Base-by-base conservation (phyloP, 2,888 invertebrate species). In the Tetramorium bicarinatum region DNA sequence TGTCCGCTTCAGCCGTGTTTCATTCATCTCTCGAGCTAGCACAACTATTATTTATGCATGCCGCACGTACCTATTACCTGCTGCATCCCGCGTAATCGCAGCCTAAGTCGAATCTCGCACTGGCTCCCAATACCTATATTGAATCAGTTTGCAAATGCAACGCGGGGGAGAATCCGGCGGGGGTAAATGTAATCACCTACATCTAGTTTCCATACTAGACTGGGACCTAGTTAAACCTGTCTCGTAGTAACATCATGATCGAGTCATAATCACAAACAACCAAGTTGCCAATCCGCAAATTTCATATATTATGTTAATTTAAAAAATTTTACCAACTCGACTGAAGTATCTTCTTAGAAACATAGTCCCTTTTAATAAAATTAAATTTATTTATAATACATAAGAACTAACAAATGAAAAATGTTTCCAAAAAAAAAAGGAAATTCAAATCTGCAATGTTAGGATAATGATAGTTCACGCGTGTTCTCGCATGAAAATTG, bases 211-310 rank as follows among this genome's bases (percentile, higher is more conserved):
- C 79, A 38, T 71, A 71, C 67, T 54, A 71, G 74, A 81, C 72
- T 72, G 71, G 80, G 85, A 91, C 86, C 82, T 66, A 64, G 87
- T 87, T 91, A 87, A 86, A 69, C 56, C 80, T 85, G 85, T 86
- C 77, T 86, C 79, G 67, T 44, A 83, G 85, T 69, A 84, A 82
- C 64, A 29, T 81, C 80, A 83, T 76, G 87, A 87, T 84, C 83
- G 82, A 87, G 82, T 75, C 74, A 74, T 77, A 76, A 71, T 69
- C 59, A 66, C 13, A 66, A 67, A 86, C 83, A 79, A 86, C 59
- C 52, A 61, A 79, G 62, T 66, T 59, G 29, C 62, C 59, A 49
- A 62, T 67, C 11, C 47, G n/a, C 18, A 54, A 82, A 69, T 59
- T 62, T 72, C 54, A 72, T 34, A 18, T 72, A 21, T 21, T 34